Evolutionary conservation across 2,113 vertebrate genomes (phyloP), one percentile per base, ranked within the genome.

Genomic region (Baryphthengus martii): DNA sequence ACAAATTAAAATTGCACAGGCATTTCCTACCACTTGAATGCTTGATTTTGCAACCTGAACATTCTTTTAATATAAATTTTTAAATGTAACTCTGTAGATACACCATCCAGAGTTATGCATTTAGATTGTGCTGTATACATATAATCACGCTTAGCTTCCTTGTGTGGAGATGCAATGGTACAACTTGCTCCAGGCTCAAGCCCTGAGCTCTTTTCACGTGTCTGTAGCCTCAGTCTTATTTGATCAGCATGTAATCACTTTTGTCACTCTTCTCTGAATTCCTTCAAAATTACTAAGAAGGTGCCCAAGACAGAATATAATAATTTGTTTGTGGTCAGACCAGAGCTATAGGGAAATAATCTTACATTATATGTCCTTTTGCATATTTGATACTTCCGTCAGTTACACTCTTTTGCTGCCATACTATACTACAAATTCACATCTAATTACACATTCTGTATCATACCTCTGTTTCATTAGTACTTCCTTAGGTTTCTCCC

Each of bases 1-100:
- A 79, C 80, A 91, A 93, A 83, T 75, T 94, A 85, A 88, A 89
- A 96, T 88, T 96, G 94, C 4, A 0, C 45, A 89, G 91, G 91
- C 58, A 94, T 94, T 95, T 95, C 93, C 94, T 95, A 96, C 89
- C 73, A 93, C 89, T 94, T 92, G 73, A 95, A 91, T 50, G 62
- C 62, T 91, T 93, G 95, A 92, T 96, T 96, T 97, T 95, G 95
- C 95, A 96, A 96, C 89, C 81, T 91, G 81, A 96, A 94, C 85
- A 88, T 89, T 56, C 58, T 82, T 95, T 94, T 66, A 93, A 89
- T 62, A 91, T 73, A 85, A 33, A 39, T 70, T 93, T 95, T 95
- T 76, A 88, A 89, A 89, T 94, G 67, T 66, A 85, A 49, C 56
- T 90, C 84, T 85, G 77, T 68, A 95, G 89, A 89, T 88, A 90